Conservation (phyloP, 2,888 invertebrate species). For the Apodemia duryi region DNA sequence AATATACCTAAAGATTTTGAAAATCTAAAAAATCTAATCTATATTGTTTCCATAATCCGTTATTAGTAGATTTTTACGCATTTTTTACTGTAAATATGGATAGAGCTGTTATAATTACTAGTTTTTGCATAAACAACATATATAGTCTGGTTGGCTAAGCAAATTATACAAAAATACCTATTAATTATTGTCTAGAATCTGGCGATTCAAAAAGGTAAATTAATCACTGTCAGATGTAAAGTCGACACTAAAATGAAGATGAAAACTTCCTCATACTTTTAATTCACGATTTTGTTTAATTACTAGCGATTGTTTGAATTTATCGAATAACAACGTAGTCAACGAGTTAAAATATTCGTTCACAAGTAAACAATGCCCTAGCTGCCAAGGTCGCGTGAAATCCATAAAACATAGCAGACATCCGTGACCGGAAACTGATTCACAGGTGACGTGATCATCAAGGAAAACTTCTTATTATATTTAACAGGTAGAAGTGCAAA, state of each 20-base stretch:
- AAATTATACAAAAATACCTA: neutral
- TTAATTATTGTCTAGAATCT: neutral
- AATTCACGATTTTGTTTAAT: neutral
- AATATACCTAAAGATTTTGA: too few relatives aligned
- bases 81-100: too few relatives aligned
- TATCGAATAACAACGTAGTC: neutral
- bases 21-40: too few relatives aligned
- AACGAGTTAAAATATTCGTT: slow-evolving; percentile 7
- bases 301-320: neutral
- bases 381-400: slow-evolving; percentile 3
- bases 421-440: slow-evolving; percentile 35
- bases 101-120: neutral
- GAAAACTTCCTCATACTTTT: neutral
- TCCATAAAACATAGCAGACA: slow-evolving; percentile 18
- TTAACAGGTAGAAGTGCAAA: neutral
- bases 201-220: neutral
- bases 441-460: slow-evolving; percentile 34
- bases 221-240: slow-evolving; percentile 4
- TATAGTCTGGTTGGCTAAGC: neutral
- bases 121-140: neutral
- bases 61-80: too few relatives aligned
- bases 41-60: too few relatives aligned
- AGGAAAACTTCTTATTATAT: slow-evolving; percentile 27
- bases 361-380: slow-evolving; percentile 5
- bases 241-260: neutral